Conservation (phyloP, 2,797 vertebrate species). For the Halcyon chelicuti region DNA sequence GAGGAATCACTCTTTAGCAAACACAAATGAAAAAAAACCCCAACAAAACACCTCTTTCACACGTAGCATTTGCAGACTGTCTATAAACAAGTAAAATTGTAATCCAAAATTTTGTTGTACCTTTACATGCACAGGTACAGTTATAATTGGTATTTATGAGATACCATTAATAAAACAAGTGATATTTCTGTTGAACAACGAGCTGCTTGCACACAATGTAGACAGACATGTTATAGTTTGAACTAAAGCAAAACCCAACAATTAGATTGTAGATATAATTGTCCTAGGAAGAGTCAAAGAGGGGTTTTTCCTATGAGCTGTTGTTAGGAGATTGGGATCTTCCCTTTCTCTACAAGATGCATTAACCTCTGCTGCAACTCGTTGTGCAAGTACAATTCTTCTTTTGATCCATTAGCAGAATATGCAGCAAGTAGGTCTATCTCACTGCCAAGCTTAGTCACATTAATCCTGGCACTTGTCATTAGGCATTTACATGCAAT, state of each 20-base stretch:
- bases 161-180: not conserved
- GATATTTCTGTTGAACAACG: not conserved
- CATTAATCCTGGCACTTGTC: slow-evolving; percentile 81
- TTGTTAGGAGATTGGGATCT: slow-evolving; percentile 82
- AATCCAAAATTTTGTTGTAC: not conserved
- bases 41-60: not conserved
- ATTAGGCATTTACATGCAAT: slow-evolving; percentile 83
- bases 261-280: slow-evolving; percentile 56
- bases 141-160: not conserved
- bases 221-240: not conserved
- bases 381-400: slow-evolving; percentile 76
- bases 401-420: slow-evolving; percentile 85
- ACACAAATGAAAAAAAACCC: not conserved
- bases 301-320: slow-evolving; percentile 20
- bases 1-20: not conserved
- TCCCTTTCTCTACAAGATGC: slow-evolving; percentile 79
- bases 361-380: slow-evolving; percentile 74
- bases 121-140: not conserved
- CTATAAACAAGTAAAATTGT: not conserved
- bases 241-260: slow-evolving; percentile 31
- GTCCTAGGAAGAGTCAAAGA: slow-evolving; percentile 1
- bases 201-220: not conserved
- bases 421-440: slow-evolving; percentile 80
- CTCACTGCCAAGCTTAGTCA: slow-evolving; percentile 63
- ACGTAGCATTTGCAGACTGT: not conserved